Evolutionary conservation across 2,113 vertebrate species (phyloP).

Genomic region (Anolis sagrei): DNA sequence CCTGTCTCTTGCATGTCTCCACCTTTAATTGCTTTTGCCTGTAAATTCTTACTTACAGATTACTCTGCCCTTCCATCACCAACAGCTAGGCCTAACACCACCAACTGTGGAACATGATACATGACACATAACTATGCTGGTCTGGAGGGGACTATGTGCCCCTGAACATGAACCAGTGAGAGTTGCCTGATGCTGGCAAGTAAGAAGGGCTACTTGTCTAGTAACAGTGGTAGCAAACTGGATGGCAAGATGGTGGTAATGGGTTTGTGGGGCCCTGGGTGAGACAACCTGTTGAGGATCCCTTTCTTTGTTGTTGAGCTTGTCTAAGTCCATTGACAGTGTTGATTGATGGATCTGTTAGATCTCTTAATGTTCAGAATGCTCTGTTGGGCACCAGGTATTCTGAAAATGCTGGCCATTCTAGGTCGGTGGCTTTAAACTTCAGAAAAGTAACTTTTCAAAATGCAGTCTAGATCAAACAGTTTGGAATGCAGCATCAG

Average conservation of each 20-base stretch:
- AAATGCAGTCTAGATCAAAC: not conserved
- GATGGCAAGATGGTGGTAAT: not conserved
- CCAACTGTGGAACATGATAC: too few species aligned
- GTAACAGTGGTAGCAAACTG: not conserved
- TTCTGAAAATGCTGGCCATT: not conserved
- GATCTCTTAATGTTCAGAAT: not conserved
- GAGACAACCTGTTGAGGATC: not conserved
- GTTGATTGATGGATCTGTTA: not conserved
- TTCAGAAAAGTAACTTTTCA: not conserved
- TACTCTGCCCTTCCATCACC: too few species aligned
- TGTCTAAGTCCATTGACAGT: not conserved
- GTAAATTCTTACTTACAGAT: too few species aligned
- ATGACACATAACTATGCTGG: too few species aligned
- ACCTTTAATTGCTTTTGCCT: too few species aligned
- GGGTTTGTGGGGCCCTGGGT: not conserved
- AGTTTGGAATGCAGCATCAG: not conserved
- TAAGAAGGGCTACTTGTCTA: not conserved
- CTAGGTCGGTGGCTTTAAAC: not conserved
- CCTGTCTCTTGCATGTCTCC: too few species aligned
- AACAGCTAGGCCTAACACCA: too few species aligned
- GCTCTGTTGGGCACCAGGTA: not conserved
- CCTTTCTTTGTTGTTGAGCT: not conserved
- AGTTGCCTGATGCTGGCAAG: not conserved
- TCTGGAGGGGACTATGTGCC: too few species aligned
- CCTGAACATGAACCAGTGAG: too few species aligned